Evolutionary conservation across 2,113 vertebrate species (phyloP).

Genomic region (Callospermophilus lateralis): DNA sequence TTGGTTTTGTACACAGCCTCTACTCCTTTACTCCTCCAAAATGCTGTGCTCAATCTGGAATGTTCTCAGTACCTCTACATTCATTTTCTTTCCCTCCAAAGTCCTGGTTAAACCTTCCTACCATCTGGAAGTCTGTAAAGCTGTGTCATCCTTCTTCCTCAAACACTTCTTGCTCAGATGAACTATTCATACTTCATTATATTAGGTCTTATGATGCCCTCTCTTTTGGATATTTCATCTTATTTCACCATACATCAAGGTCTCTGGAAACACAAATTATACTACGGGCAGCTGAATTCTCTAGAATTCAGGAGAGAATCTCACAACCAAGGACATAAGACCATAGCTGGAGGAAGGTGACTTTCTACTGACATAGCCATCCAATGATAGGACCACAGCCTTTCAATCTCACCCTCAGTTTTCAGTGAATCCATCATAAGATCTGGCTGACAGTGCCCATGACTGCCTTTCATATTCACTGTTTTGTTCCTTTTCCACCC

Average conservation of each 20-base stretch:
- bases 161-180: not conserved
- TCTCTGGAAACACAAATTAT: not conserved
- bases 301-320: not conserved
- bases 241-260: not conserved
- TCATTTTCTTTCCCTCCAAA: not conserved
- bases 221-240: not conserved
- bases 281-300: not conserved
- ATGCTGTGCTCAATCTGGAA: not conserved
- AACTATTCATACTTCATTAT: not conserved
- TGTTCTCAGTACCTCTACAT: not conserved
- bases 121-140: not conserved
- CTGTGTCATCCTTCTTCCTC: not conserved
- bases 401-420: not conserved
- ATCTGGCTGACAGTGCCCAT: not conserved
- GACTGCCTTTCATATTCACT: not conserved
- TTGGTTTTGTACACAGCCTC: not conserved
- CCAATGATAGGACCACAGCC: not conserved
- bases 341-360: not conserved
- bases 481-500: not conserved
- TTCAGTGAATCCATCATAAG: not conserved
- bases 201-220: not conserved
- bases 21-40: not conserved
- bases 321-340: not conserved
- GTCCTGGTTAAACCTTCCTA: not conserved
- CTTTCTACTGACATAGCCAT: not conserved